Base-by-base conservation (phyloP, 2,888 invertebrate genomes). In the Mesodorylaimus sp. region DNA sequence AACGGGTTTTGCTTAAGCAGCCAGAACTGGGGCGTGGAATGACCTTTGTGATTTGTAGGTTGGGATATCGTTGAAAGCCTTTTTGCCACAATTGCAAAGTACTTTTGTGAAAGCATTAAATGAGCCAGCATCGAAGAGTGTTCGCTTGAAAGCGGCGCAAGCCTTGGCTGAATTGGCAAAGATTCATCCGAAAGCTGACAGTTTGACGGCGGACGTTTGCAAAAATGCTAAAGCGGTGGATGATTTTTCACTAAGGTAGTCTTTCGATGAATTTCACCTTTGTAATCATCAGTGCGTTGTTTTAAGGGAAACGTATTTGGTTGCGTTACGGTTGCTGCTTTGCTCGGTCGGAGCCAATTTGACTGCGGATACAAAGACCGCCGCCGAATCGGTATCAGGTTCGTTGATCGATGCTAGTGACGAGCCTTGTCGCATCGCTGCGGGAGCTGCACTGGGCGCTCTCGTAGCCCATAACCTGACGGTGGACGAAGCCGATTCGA, bases 51-150 rank as follows among this genome's bases (percentile, higher is more conserved):
- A 39, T 29, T 46, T 63, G 23, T 65, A 84, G 83, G 89, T 91
- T 54, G 89, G 89, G 42, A 77, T 81, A 36, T 82, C 88, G 80
- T 71, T 97, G 68, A 91, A 91, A 69, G 93, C 95, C 67, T 97
- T 97, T 73, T 75, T 95, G 61, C 95, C 97, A 1, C 97, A 97
- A 71, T 76, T 97, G 37, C 95, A 95, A 74, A 93, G 93, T 1
- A 95, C 95, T 21, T 95, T 97, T 73, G 76, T 93, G 48, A 93
- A 93, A 72, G 84, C 93, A 2, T 73, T 95, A 50, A 81, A 83
- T 66, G 97, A 97, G 69, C 77, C 81, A 26, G 50, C 57, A 3
- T 60, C 61, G 0, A 46, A 54, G 32, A 54, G 54, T 37, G 59
- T 61, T 5, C 52, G 61, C 16, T 10, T 27, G n/a, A 25, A 45